Conservation (phyloP, 2,888 invertebrate species). For the Ametastegia equiseti region DNA sequence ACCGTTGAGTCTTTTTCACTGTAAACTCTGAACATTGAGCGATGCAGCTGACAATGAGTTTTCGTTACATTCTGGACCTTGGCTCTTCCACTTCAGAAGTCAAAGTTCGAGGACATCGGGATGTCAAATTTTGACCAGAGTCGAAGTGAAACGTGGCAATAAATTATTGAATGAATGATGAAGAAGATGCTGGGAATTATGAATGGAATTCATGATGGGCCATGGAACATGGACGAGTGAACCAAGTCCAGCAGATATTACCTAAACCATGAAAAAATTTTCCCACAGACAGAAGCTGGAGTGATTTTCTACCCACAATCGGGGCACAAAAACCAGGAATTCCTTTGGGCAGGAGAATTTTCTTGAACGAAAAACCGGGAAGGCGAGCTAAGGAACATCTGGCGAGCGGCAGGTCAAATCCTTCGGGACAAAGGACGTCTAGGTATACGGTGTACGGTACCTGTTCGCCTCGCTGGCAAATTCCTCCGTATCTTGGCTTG, state of each 20-base stretch:
- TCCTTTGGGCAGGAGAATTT: constrained; percentile 3
- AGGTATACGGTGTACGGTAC: background rate
- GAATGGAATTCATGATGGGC: background rate
- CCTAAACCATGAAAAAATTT: background rate
- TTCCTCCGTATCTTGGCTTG: background rate
- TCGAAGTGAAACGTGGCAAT: background rate
- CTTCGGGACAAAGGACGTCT: constrained; percentile 36
- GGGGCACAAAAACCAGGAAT: constrained; percentile 14
- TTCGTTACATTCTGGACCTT: no score
- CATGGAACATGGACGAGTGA: background rate
- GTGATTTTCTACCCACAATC: background rate
- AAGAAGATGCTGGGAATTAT: background rate
- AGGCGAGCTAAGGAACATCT: constrained; percentile 29
- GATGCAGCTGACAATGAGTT: no score
- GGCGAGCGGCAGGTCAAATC: constrained; percentile 37
- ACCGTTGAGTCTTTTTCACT: no score
- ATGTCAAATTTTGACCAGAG: no score
- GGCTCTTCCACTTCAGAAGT: no score
- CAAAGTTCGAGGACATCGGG: no score
- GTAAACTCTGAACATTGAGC: no score
- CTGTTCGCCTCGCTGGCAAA: constrained; percentile 12
- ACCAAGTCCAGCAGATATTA: background rate
- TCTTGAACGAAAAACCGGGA: constrained; percentile 6
- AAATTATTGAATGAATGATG: background rate
- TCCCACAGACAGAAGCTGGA: constrained; percentile 29